phyloP scores from a whole-genome alignment of 1,140 invertebrate genomes.

The Dolichoris vasculosae region DNA sequence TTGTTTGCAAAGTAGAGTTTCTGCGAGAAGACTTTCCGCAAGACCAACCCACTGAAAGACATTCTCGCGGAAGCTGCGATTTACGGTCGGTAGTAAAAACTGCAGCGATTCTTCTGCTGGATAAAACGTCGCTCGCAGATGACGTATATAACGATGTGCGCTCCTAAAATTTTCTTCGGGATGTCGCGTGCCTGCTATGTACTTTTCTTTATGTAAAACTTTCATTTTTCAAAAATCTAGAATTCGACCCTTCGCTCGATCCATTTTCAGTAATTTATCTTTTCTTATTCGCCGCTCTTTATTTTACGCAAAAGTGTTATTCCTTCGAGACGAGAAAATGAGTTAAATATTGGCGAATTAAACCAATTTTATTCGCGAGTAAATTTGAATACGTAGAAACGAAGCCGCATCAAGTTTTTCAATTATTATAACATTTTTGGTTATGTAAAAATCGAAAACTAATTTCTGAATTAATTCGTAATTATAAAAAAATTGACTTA shows the following conservation, averaged over 20 bases:
- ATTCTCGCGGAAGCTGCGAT: conserved; percentile 45
- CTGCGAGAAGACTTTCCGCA: conserved; percentile 28
- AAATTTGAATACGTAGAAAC: too few species aligned
- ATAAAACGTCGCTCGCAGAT: conserved; percentile 46
- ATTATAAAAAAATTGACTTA: too few species aligned
- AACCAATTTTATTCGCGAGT: too few species aligned
- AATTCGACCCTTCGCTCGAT: too few species aligned
- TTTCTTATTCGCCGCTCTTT: too few species aligned
- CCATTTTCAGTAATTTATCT: not conserved
- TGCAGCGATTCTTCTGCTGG: conserved; percentile 45
- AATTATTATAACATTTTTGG: too few species aligned
- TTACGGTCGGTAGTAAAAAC: conserved; percentile 49
- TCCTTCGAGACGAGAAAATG: too few species aligned
- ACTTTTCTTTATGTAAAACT: not conserved
- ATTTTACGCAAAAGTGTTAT: too few species aligned
- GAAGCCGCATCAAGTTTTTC: too few species aligned
- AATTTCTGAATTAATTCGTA: too few species aligned
- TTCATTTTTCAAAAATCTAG: not conserved
- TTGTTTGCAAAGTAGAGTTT: conserved; percentile 46
- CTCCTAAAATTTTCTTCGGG: conserved; percentile 31
- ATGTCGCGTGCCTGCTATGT: not conserved
- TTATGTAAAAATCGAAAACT: too few species aligned
- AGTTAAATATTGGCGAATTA: too few species aligned
- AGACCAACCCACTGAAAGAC: conserved; percentile 24
- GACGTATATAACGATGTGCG: conserved; percentile 46